phyloP scores from a whole-genome alignment of 2,888 invertebrate genomes.

The Agriotes lineatus region DNA sequence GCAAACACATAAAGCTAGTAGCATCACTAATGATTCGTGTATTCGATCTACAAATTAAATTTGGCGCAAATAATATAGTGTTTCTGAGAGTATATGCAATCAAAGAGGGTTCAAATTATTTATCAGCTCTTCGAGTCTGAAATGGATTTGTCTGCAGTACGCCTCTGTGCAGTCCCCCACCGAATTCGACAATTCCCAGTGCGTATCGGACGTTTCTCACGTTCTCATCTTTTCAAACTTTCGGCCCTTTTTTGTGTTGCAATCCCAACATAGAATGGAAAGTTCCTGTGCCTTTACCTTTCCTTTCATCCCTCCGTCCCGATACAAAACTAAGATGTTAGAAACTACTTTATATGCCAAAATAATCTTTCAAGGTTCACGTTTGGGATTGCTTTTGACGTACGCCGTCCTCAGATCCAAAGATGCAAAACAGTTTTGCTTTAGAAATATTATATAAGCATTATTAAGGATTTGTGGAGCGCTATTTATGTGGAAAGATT shows the following conservation, averaged over 20 bases:
- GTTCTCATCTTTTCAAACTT: constrained; percentile 58
- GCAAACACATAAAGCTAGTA: too few relatives aligned
- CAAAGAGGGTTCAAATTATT: constrained; percentile 10
- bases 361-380: constrained; percentile 1
- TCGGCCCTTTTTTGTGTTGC: constrained; percentile 53
- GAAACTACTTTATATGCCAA: constrained; percentile 20
- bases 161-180: constrained; percentile 41
- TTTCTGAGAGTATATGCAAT: too few relatives aligned
- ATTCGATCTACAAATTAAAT: too few relatives aligned
- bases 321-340: constrained; percentile 29
- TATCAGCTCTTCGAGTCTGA: constrained; percentile 14
- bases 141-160: constrained; percentile 22
- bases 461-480: too few relatives aligned
- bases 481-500: too few relatives aligned
- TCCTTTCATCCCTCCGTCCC: constrained; percentile 38
- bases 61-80: too few relatives aligned
- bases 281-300: constrained; percentile 47
- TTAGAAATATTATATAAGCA: too few relatives aligned
- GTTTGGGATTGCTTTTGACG: background rate
- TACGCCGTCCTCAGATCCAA: too few relatives aligned
- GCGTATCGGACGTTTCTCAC: constrained; percentile 57
- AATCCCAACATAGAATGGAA: constrained; percentile 48
- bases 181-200: constrained; percentile 53
- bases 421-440: too few relatives aligned
- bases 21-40: too few relatives aligned